A percentile compares a stretch with the other conserved stretches of the same genome.
Conservation (phyloP, 1,140 invertebrate genomes). For the Spodoptera frugiperda region DNA sequence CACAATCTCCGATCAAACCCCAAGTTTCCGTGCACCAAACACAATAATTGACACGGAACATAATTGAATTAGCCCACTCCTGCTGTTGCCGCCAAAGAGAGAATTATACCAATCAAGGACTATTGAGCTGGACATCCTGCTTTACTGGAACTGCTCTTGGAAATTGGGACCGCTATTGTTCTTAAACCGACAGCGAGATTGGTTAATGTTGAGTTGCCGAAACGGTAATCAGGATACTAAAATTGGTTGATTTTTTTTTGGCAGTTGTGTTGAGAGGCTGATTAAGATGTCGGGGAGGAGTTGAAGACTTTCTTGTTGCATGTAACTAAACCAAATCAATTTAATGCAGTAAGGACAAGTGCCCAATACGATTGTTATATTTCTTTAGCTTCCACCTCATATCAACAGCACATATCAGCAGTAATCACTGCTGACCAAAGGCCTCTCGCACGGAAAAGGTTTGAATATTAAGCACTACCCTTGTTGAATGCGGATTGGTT, state of each 20-base stretch:
- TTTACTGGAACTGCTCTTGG: slow-evolving; percentile 1
- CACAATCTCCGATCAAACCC: neutral
- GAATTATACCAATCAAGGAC: slow-evolving; percentile 42
- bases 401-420: no score
- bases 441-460: no score
- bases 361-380: no score
- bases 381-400: no score
- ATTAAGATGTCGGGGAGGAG: no score
- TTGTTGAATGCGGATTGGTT: no score
- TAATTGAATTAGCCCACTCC: slow-evolving; percentile 9
- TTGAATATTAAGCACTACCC: no score
- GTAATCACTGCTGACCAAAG: no score
- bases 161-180: slow-evolving; percentile 4
- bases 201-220: neutral
- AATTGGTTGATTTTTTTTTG: no score
- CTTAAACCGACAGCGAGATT: neutral
- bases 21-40: slow-evolving; percentile 1
- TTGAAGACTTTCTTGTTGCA: no score
- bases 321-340: no score
- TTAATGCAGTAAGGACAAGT: no score
- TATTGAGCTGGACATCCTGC: slow-evolving; percentile 20
- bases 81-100: slow-evolving; percentile 20
- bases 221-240: neutral
- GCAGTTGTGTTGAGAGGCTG: neutral
- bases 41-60: slow-evolving; percentile 15